Evolutionary conservation across 2,888 invertebrate species (phyloP).

Genomic region (Diaprepes abbreviatus): DNA sequence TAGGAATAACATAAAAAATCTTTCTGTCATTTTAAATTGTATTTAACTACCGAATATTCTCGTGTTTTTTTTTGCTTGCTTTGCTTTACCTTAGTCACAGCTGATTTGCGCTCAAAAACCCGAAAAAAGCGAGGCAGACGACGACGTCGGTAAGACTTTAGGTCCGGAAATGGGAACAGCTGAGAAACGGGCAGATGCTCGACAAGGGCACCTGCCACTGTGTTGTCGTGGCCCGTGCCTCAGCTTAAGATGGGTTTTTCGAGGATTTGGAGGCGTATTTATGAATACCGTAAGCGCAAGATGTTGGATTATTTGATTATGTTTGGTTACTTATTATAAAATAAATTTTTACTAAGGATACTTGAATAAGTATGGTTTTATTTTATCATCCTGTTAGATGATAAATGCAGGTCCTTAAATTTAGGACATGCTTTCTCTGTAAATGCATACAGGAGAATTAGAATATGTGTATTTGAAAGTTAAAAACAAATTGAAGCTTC

Average conservation of each 20-base stretch:
- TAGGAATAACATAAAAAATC: too few species aligned
- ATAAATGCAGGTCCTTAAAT: too few species aligned
- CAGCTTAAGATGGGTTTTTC: slow-evolving; percentile 26
- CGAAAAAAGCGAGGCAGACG: slow-evolving; percentile 18
- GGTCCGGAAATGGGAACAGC: slow-evolving; percentile 59
- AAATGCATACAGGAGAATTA: too few species aligned
- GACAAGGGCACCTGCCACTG: slow-evolving; percentile 52
- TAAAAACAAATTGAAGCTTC: too few species aligned
- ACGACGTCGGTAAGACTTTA: slow-evolving; percentile 27
- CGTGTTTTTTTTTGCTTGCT: not conserved
- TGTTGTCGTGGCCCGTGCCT: slow-evolving; percentile 30
- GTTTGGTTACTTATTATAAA: not conserved
- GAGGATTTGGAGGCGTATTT: slow-evolving; percentile 24
- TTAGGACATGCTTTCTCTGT: too few species aligned
- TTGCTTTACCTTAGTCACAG: slow-evolving; percentile 18
- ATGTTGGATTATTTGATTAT: too few species aligned
- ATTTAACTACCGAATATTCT: too few species aligned
- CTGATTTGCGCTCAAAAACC: slow-evolving; percentile 16
- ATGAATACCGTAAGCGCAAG: not conserved
- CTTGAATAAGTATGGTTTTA: too few species aligned
- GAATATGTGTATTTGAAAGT: too few species aligned
- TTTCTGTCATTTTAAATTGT: too few species aligned
- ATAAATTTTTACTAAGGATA: too few species aligned
- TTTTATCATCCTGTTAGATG: too few species aligned
- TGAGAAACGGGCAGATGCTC: slow-evolving; percentile 57